Conservation (phyloP, 2,888 invertebrate genomes). For the Pterostichus niger region DNA sequence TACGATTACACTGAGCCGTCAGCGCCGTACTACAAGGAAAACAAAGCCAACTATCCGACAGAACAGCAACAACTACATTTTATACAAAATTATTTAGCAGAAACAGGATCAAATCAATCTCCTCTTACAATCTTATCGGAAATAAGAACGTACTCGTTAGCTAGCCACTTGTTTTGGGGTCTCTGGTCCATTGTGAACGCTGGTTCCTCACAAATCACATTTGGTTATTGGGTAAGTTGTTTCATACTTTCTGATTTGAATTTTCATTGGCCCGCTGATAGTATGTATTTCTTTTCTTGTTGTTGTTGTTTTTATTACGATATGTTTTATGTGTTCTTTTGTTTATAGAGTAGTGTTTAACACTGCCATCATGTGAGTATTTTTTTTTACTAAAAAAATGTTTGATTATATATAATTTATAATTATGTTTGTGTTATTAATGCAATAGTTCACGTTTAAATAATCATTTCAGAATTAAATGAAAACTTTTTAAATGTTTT, state of each 20-base stretch:
- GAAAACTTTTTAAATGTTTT: too few species aligned
- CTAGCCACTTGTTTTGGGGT: conserved; percentile 96
- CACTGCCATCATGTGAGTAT: conserved; percentile 60
- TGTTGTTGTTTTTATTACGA: conserved; percentile 40
- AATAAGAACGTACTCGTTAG: conserved; percentile 90
- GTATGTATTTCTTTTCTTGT: neutral
- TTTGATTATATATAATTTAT: conserved; percentile 26
- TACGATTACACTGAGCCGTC: conserved; percentile 91
- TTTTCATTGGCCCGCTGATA: neutral
- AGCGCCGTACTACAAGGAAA: conserved; percentile 88
- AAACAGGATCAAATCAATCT: conserved; percentile 73
- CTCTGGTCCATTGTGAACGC: conserved; percentile 96
- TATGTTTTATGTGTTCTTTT: conserved; percentile 64
- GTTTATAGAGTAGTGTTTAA: conserved; percentile 59
- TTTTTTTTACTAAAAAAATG: conserved; percentile 45
- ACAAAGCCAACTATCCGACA: conserved; percentile 85
- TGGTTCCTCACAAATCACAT: conserved; percentile 91
- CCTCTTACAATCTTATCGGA: conserved; percentile 79
- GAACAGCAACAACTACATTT: conserved; percentile 85
- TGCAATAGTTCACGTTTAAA: too few species aligned
- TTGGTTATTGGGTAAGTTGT: conserved; percentile 93
- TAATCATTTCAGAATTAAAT: too few species aligned
- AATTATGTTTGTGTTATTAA: conserved; percentile 1
- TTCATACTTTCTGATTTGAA: neutral
- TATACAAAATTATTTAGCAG: conserved; percentile 81